These are phyloP conservation scores for Vulpes vulpes DNA, from an alignment of 2,113 vertebrate species.

Conservation along the genomic window DNA sequence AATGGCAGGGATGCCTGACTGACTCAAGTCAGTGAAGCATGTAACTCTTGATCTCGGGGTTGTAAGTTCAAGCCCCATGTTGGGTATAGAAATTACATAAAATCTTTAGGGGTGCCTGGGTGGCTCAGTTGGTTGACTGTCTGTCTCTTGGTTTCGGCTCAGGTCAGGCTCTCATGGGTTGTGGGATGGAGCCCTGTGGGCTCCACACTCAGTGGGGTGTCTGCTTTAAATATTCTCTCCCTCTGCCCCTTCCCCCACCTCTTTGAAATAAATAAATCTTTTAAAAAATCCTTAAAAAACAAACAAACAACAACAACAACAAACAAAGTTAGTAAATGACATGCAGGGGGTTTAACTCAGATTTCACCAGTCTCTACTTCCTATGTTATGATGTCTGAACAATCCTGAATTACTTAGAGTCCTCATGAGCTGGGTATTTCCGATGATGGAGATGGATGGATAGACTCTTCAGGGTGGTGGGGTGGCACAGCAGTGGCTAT, in stretches of 20 bases:
- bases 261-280: background rate
- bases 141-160: background rate
- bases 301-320: background rate
- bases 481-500: background rate
- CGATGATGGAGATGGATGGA: background rate
- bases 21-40: background rate
- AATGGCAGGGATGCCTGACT: background rate
- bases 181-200: background rate
- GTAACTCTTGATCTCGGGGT: background rate
- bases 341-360: background rate
- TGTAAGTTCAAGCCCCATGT: background rate
- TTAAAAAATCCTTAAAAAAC: background rate
- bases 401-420: background rate
- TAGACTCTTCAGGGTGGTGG: background rate
- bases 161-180: background rate
- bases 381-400: background rate
- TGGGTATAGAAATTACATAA: background rate
- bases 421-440: background rate
- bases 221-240: background rate
- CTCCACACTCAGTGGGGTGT: background rate
- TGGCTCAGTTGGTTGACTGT: background rate
- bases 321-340: slow-evolving; percentile 2
- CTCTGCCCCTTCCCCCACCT: background rate
- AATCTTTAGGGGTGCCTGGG: background rate
- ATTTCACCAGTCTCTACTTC: background rate